Evolutionary conservation across 2,797 vertebrate genomes (phyloP).

Genomic region (Selene dorsalis): DNA sequence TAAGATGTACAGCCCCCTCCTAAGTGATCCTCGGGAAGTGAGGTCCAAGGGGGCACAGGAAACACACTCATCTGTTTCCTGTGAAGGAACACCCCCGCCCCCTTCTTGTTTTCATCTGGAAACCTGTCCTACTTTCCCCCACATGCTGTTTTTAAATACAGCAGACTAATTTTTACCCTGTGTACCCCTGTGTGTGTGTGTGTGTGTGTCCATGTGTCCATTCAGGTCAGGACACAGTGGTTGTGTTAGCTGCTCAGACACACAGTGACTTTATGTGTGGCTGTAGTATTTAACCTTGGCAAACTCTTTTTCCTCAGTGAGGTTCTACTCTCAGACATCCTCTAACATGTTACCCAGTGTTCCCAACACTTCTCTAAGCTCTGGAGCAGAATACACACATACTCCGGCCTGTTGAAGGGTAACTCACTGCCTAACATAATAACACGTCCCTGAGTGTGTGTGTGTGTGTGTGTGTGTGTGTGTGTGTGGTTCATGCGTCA

Average conservation of each 20-base stretch:
- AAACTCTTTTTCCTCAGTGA: slow-evolving; percentile 1
- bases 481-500: neutral
- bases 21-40: slow-evolving; percentile 46
- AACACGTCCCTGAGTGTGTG: neutral
- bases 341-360: too few relatives aligned
- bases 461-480: neutral
- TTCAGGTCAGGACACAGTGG: slow-evolving; percentile 14
- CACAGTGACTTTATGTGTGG: neutral
- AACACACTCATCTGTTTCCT: slow-evolving; percentile 59
- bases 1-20: slow-evolving; percentile 34
- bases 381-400: neutral
- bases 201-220: neutral
- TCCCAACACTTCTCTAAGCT: slow-evolving; percentile 2
- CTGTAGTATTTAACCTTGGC: slow-evolving; percentile 13
- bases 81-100: neutral
- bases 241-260: neutral
- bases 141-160: neutral
- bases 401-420: neutral
- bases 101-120: neutral
- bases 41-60: slow-evolving; percentile 43
- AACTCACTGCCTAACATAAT: neutral
- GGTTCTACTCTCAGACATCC: neutral
- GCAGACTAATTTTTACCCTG: neutral
- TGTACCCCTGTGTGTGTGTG: neutral
- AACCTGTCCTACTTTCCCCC: neutral